These are phyloP conservation scores for Lipophrys pholis DNA, from an alignment of 2,113 vertebrate genomes.

Conservation along the genomic window DNA sequence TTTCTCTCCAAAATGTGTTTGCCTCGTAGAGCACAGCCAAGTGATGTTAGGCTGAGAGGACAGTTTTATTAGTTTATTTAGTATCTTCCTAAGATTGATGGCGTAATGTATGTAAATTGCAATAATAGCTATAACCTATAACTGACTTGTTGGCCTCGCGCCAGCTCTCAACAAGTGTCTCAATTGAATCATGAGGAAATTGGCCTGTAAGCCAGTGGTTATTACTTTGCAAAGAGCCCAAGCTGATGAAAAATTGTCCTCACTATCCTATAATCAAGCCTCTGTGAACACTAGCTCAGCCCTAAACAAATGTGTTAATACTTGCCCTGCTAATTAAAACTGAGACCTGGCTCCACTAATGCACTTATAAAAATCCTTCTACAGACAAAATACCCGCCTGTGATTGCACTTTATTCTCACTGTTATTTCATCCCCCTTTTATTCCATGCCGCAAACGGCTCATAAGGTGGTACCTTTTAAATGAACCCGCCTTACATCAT, in stretches of 20 bases:
- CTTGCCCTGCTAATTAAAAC: conserved; percentile 71
- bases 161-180: conserved; percentile 47
- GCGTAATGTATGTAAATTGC: conserved; percentile 38
- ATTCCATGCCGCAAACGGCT: conserved; percentile 35
- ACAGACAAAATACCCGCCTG: conserved; percentile 53
- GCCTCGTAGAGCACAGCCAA: conserved; percentile 6
- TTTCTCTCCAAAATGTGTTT: conserved; percentile 21
- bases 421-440: conserved; percentile 40
- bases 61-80: conserved; percentile 18
- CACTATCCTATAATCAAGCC: conserved; percentile 68
- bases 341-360: conserved; percentile 54
- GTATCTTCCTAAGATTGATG: conserved; percentile 13
- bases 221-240: conserved; percentile 60
- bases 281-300: conserved; percentile 53
- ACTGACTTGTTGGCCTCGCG: conserved; percentile 19
- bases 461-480: conserved; percentile 22
- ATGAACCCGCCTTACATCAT: conserved; percentile 46
- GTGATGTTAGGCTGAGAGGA: background rate
- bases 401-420: conserved; percentile 52
- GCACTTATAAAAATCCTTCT: conserved; percentile 59
- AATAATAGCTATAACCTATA: conserved; percentile 10
- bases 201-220: conserved; percentile 50
- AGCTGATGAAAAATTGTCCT: conserved; percentile 60
- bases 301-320: conserved; percentile 72
- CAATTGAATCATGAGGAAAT: conserved; percentile 53